Percentiles rank a stretch among this genome's conserved stretches.
Evolutionary conservation across 2,797 vertebrate genomes (phyloP).

Genomic region (Apogon talboti): DNA sequence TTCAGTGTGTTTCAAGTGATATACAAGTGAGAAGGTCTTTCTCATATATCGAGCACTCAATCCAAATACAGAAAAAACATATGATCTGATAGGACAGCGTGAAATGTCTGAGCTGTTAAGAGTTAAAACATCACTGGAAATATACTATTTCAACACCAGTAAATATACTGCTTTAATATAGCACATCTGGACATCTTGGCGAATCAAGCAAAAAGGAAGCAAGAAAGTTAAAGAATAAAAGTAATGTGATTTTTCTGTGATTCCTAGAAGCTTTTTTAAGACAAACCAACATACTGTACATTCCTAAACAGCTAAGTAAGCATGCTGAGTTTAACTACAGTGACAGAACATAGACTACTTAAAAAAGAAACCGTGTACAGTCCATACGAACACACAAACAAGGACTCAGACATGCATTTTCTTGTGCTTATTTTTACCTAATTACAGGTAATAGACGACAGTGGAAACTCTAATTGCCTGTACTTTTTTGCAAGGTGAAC

Average conservation of each 20-base stretch:
- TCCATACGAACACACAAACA: conserved; percentile 24
- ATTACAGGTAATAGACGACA: conserved; percentile 11
- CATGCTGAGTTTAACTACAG: neutral
- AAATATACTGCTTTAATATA: neutral
- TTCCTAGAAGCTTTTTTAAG: conserved; percentile 46
- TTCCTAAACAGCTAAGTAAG: conserved; percentile 58
- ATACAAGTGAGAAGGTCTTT: conserved; percentile 49
- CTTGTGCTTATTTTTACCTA: conserved; percentile 18
- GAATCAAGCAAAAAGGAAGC: conserved; percentile 1
- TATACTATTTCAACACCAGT: neutral
- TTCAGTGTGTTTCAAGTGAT: conserved; percentile 52
- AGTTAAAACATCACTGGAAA: neutral
- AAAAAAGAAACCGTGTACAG: conserved; percentile 28
- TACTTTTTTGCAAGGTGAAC: neutral
- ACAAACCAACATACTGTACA: conserved; percentile 56
- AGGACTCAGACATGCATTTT: conserved; percentile 3
- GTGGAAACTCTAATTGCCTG: neutral
- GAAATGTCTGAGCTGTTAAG: neutral
- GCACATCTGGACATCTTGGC: conserved; percentile 10
- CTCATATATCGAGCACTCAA: conserved; percentile 44
- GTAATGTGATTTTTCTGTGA: conserved; percentile 23
- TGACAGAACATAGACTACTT: conserved; percentile 6
- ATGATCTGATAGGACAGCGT: conserved; percentile 23
- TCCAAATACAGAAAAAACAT: conserved; percentile 32
- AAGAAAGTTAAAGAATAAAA: conserved; percentile 31